Evolutionary conservation across 1,140 invertebrate species (phyloP), one percentile per base, ranked within the genome.

Genomic region (Anthonomus grandis): DNA sequence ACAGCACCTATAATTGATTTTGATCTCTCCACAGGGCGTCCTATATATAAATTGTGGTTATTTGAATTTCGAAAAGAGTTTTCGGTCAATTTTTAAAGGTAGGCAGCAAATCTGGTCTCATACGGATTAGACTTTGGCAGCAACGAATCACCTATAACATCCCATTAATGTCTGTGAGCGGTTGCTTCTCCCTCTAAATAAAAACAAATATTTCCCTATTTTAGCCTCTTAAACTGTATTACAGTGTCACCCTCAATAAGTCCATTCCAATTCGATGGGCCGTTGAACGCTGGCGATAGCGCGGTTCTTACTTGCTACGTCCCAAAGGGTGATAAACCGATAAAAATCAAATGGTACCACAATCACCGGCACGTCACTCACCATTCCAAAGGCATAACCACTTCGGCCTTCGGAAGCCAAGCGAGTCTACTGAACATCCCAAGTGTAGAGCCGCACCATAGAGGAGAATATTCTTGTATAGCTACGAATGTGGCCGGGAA

Each of bases 241-340:
- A 52, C 63, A 83, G 81, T 83, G 68, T 73, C 78, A 63, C 82
- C 82, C 23, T 76, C 79, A 74, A 79, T 84, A 45, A 74, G 76
- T 57, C 79, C 81, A 38, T 82, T 84, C 63, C 76, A 77, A 36
- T 86, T 86, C 58, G 78, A 80, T 24, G 75, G 82, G 52, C 76
- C 80, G 34, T 72, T 78, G 3, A 83, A 85, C 70, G 76, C 79
- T 47, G 85, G 83, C 27, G 82, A 85, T 54, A 77, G 79, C 10
- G 77, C 79, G 41, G 81, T 81, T 18, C 76, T 84, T 36, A 75
- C 78, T 13, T 86, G 84, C 68, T 73, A 78, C 25, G 74, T 85
- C 6, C 75, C 77, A 57, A 83, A 85, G 70, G 86, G 85, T 19
- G 84, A 86, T 71, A 72, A 79, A 51, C 83, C 84, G 13, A 67